Base-by-base conservation (phyloP, 2,888 invertebrate genomes). In the Stenolophus ochropezus region DNA sequence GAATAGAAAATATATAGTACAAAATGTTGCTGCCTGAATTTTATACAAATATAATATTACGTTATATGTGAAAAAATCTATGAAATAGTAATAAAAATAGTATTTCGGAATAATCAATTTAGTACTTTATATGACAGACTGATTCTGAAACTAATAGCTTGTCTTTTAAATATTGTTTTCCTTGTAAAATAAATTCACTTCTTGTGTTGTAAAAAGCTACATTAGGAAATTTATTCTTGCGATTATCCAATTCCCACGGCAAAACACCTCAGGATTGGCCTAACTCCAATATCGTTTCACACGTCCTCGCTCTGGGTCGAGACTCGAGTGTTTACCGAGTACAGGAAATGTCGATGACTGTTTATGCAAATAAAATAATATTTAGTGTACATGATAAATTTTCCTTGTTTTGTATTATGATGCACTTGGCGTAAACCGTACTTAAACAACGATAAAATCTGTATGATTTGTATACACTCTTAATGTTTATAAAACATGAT, bases 321-420 rank as follows among this genome's bases (percentile, higher is more conserved):
- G 47, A 14, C 4, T 21, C 18, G 49, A 21, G 51, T 79, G 69
- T 79, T 69, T 79, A 79, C 79, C 18, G 53, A 71, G 69, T 51
- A 14, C 79, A 79, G 49, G 79, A 79, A 79, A 79, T 79, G 69
- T 78, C 21, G 65, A 51, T 65, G 78, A 18, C 49, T 78, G 78
- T 79, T 79, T 79, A 69, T 65, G 79, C 69, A 65, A 71, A 79
- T 79, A 79, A 79, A 69, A 79, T 79, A 79, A 79, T 79, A 79
- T 79, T 69, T 79, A 65, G 78, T 78, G 61, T 33, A 23, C 69
- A 33, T 18, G 21, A 21, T 73, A 49, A 49, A 47, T 73, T 47
- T 73, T 47, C 73, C 73, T 73, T 20, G 21, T 49, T 27, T 6
- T 47, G 14, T 47, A 73, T 73, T 73, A 73, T 73, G 73, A 73